A percentile compares a stretch with the other conserved stretches of the same genome.
Conservation (phyloP, 2,113 vertebrate species). For the Callithrix jacchus region DNA sequence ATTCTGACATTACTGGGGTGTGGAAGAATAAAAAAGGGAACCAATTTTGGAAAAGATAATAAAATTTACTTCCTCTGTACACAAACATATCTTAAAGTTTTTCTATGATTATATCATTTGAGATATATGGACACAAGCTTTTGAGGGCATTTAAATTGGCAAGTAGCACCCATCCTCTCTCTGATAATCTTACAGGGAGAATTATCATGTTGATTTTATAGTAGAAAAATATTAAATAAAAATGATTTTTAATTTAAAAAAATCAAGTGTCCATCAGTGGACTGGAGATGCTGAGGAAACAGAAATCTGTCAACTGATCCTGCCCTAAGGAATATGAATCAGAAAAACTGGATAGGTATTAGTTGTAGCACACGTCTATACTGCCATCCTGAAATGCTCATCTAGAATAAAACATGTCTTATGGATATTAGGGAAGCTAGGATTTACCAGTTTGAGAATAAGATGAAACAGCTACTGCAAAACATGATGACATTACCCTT, state of each 20-base stretch:
- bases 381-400: neutral
- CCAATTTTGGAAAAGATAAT: neutral
- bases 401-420: neutral
- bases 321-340: neutral
- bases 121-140: neutral
- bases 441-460: constrained; percentile 24
- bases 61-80: neutral
- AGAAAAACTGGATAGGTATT: neutral
- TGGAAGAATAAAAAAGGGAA: neutral
- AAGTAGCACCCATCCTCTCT: neutral
- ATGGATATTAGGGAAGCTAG: neutral
- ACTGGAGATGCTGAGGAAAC: neutral
- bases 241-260: neutral
- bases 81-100: neutral
- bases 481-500: constrained; percentile 12
- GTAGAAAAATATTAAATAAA: neutral
- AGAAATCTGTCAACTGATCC: constrained; percentile 10
- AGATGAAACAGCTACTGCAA: neutral
- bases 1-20: neutral
- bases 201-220: neutral
- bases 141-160: neutral
- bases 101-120: neutral
- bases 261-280: neutral
- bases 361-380: neutral
- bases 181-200: neutral